These are phyloP conservation scores for Sarcophaga variegata DNA, from an alignment of 2,888 invertebrate genomes.

Conservation along the genomic window DNA sequence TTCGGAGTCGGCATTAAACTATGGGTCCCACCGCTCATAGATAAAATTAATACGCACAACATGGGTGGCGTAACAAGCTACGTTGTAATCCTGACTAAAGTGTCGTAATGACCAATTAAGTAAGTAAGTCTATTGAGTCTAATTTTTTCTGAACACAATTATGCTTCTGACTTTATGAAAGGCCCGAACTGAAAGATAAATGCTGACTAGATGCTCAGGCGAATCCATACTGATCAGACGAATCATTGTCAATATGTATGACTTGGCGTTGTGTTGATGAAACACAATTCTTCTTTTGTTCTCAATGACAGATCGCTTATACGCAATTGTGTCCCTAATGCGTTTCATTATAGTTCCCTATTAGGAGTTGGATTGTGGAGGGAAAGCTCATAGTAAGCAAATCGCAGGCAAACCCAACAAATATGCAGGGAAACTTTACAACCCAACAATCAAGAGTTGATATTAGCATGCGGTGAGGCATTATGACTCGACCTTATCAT, in stretches of 20 bases:
- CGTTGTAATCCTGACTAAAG: too few relatives aligned
- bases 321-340: background rate
- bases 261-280: background rate
- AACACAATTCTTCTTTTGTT: background rate
- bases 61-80: too few relatives aligned
- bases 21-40: too few relatives aligned
- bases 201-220: too few relatives aligned
- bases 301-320: background rate
- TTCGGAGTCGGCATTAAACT: too few relatives aligned
- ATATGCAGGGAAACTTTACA: background rate
- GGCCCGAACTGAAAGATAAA: too few relatives aligned
- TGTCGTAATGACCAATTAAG: too few relatives aligned
- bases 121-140: too few relatives aligned
- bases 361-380: background rate
- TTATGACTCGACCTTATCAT: background rate
- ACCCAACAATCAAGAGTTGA: background rate
- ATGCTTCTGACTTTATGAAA: too few relatives aligned
- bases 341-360: background rate
- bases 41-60: too few relatives aligned
- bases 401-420: background rate
- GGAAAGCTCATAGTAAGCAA: background rate
- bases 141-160: too few relatives aligned
- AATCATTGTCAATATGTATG: background rate
- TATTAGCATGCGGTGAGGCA: background rate
- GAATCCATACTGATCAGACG: too few relatives aligned